Base-by-base conservation (phyloP, 2,888 invertebrate genomes). In the Baccha elongata region DNA sequence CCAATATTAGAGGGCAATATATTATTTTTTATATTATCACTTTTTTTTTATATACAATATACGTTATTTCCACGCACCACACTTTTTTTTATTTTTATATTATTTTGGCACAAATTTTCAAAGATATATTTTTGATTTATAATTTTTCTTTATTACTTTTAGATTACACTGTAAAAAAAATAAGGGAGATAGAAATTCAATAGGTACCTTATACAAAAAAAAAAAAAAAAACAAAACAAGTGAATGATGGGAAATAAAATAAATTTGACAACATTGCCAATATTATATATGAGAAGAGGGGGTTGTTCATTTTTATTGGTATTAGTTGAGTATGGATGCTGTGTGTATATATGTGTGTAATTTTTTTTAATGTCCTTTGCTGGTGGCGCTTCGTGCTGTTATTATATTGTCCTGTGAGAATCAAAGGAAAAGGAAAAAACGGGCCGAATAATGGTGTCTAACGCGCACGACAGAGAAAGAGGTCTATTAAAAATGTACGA, bases 241-340 rank as follows among this genome's bases (percentile, higher is more conserved):
- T 85, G 81, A 71, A 67, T 71, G 62, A 68, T 68, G 68, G 46
- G 32, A 26, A 62, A 29, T 53, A 44, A 65, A 81, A 71, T 76
- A 81, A 81, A 81, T 67, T 71, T 81, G 81, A 81, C 81, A 81
- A 81, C 81, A 76, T 60, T 76, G 81, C 81, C 79, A 68, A 69
- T 74, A 46, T 48, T 32, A 8, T 32, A 32, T 32, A 5, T 32
- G 29, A 32, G 8, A 7, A 8, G 3, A 8, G 29, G 19, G 40
- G 37, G 15, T 44, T 60, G 29, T 60, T 19, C 7, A 29, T 32
- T 60, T n/a, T 42, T 42, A 60, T 42, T 60, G 58, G 60, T 29
- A 29, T 44, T 44, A 26, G 40, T 55, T 55, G 21, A 55, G 6
- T n/a, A 35, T 40, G 15, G 58, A 60, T 42, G 42, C 58, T 60